These are phyloP conservation scores for Lanistes nyassanus DNA, from an alignment of 1,140 invertebrate species.

Conservation along the genomic window DNA sequence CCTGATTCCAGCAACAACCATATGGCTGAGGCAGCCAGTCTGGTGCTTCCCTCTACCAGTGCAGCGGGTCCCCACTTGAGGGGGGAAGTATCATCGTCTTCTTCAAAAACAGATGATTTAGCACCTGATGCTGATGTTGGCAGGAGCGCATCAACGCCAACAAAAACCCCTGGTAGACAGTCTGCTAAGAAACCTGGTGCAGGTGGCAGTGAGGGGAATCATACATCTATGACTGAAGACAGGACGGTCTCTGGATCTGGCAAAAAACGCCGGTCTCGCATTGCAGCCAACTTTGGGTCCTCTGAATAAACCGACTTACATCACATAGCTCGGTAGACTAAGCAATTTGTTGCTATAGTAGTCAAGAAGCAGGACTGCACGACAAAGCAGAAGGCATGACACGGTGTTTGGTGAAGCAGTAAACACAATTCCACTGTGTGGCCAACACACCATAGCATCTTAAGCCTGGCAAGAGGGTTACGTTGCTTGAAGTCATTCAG, in stretches of 20 bases:
- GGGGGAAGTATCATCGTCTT: background rate
- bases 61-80: background rate
- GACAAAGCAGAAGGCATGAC: too few relatives aligned
- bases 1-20: background rate
- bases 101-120: background rate
- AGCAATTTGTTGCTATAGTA: too few relatives aligned
- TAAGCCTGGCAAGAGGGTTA: too few relatives aligned
- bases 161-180: background rate
- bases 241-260: slow-evolving; percentile 8
- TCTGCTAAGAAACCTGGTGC: background rate
- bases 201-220: slow-evolving; percentile 5
- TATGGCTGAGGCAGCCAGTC: background rate
- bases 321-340: background rate
- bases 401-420: too few relatives aligned
- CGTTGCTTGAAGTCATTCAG: too few relatives aligned
- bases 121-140: background rate
- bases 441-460: too few relatives aligned
- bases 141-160: background rate
- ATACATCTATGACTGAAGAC: slow-evolving; percentile 3
- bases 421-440: too few relatives aligned
- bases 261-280: slow-evolving; percentile 35
- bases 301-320: too few relatives aligned
- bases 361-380: too few relatives aligned
- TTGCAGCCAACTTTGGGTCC: slow-evolving; percentile 43
- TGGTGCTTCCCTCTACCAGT: background rate